phyloP scores from a whole-genome alignment of 23 tunicate genomes.

The Oikopleura vanhoeffeni region DNA sequence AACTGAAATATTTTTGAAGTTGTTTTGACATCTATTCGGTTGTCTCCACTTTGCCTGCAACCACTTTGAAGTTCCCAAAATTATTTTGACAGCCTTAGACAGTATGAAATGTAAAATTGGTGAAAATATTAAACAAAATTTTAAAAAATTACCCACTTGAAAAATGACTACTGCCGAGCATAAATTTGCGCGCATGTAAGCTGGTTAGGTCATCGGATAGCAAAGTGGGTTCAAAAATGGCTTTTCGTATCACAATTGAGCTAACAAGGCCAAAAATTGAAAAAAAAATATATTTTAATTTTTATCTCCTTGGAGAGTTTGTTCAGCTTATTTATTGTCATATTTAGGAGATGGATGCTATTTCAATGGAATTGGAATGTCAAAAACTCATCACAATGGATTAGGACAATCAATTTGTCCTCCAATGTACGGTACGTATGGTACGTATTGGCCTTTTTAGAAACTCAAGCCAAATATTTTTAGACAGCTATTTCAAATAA shows the following conservation, averaged over 20 bases:
- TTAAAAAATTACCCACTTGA: too few relatives aligned
- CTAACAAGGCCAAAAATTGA: too few relatives aligned
- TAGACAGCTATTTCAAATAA: neutral
- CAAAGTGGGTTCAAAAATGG: neutral
- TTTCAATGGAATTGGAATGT: neutral
- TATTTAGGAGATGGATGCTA: neutral
- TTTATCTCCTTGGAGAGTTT: too few relatives aligned
- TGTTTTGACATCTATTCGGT: neutral
- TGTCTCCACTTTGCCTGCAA: neutral
- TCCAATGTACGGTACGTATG: constrained; percentile 1
- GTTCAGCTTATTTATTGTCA: neutral
- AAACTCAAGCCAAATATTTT: neutral
- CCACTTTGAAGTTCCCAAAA: constrained; percentile 8
- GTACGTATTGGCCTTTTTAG: neutral
- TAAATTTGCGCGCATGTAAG: too few relatives aligned
- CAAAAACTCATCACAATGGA: neutral
- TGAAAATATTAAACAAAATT: too few relatives aligned
- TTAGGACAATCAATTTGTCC: neutral
- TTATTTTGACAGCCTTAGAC: neutral
- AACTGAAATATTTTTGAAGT: neutral
- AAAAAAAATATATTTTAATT: too few relatives aligned
- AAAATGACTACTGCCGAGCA: too few relatives aligned
- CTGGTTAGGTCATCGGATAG: too few relatives aligned
- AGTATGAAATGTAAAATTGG: neutral
- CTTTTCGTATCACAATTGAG: neutral